Base-by-base conservation (phyloP, 1,140 invertebrate species). In the Galleria mellonella region DNA sequence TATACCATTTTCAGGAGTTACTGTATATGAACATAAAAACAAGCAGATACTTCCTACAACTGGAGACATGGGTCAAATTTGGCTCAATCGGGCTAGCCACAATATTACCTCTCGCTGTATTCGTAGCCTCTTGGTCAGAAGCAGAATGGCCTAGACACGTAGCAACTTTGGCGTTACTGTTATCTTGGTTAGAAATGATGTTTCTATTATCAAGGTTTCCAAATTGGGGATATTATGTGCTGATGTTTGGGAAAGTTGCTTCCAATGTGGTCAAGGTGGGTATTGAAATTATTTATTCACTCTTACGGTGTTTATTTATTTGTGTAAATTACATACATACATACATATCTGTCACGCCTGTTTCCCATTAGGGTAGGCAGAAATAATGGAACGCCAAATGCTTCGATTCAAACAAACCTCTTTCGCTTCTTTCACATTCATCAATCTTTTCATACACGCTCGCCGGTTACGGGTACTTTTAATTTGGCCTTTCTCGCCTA, bases 121-220 rank as follows among this genome's bases (percentile, higher is more conserved):
- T 62, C 7, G 29, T 78, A 9, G 31, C 58, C 7, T 43, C 51
- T 9, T 47, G 51, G 28, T 15, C 48, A 7, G 47, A 64, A 4
- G 50, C 51, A 0, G 76, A 81, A 9, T 89, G 88, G 88, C 62
- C 84, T 0, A 62, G 85, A 9, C 83, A 89, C 43, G 56, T 89
- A 2, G 78, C 88, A 0, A 86, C 89, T 0, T 49, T 86, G 10
- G 81, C 87, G 5, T 47, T 89, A 28, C 73, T 89, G 8, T 47
- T 89, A 6, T 72, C 87, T 1, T 89, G 89, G 89, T 60, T 86
- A 29, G 86, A 89, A 56, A 66, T 88, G 14, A 88, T 88, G 78
- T 82, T 89, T 30, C 54, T 89, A 4, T 50, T 89, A 9, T 89
- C 88, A 0, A 67, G 87, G 46, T 87, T 89, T 47, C 88, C 87